A percentile compares a stretch with the other conserved stretches of the same genome.
Evolutionary conservation across 2,113 vertebrate species (phyloP).

Genomic region (Symphodus melops): DNA sequence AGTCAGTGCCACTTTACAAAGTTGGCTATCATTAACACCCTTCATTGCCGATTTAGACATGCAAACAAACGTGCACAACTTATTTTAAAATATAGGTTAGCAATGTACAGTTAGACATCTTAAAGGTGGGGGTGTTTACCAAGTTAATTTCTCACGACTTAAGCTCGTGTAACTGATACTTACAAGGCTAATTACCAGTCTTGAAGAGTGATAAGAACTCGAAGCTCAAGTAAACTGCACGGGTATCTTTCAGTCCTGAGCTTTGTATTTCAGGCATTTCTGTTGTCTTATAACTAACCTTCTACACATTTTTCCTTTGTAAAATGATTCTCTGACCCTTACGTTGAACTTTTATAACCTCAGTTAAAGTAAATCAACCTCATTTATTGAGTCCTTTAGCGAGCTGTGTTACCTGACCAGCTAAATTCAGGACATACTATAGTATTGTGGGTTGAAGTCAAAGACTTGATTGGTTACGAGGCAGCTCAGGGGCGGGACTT

Average conservation of each 20-base stretch:
- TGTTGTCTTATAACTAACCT: accelerated
- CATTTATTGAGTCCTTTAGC: not conserved
- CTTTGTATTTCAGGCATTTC: constrained; percentile 33
- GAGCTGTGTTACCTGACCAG: constrained; percentile 16
- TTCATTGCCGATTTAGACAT: not conserved
- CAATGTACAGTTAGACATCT: not conserved
- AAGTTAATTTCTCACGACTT: not conserved
- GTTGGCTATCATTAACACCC: constrained; percentile 12
- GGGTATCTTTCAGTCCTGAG: accelerated
- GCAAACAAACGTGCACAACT: not conserved
- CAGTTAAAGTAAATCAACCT: accelerated
- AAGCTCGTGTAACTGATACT: not conserved
- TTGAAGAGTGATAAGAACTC: constrained; percentile 47
- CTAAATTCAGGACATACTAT: accelerated
- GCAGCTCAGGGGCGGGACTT: constrained; percentile 45
- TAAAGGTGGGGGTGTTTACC: not conserved
- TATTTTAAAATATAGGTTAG: not conserved
- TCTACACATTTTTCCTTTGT: accelerated
- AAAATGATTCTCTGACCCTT: accelerated
- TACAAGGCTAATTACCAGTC: constrained; percentile 30
- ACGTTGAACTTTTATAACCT: accelerated
- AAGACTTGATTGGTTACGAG: constrained; percentile 62
- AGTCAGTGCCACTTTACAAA: constrained; percentile 16
- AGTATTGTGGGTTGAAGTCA: not conserved
- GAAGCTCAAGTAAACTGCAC: accelerated